Evolutionary conservation across 2,888 invertebrate species (phyloP), one percentile per base, ranked within the genome.

Genomic region (Didymodactylos carnosus): DNA sequence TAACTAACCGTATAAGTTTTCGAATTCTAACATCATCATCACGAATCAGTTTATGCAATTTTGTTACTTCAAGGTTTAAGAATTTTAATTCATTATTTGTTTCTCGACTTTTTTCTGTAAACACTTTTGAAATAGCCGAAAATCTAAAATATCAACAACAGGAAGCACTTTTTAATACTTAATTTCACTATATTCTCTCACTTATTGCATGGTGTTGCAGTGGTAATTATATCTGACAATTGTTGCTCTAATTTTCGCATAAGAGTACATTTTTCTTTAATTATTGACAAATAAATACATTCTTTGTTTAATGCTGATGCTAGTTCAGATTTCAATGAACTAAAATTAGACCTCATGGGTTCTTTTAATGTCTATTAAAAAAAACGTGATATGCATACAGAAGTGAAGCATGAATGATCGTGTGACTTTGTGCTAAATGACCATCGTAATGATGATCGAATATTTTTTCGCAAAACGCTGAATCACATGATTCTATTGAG

Each of bases 231-330:
- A 27, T 73, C 80, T 78, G 69, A 82, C 81, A 82, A 76, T 72
- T 79, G 79, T 70, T 78, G 79, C 75, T 81, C 81, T 69, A 83
- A 77, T 70, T 81, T 79, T 39, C 78, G 77, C 23, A 84, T 82
- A 10, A 81, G 77, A 39, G 79, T 77, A 51, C 83, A 83, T 75
- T 81, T 80, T 75, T 81, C 80, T 40, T 81, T 79, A 29, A 84
- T 76, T 27, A 81, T 77, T 69, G 81, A 81, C 75, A 82, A 80
- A 76, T 80, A 82, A 29, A 79, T 78, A 6, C 81, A 79, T 78
- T 83, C 83, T 53, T 80, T 78, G 77, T 83, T 83, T 76, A 83
- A 77, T 72, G 81, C 80, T 76, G 81, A 81, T 39, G 83, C 84
- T 75, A 84, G 78, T 77, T 83, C 81, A 76, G 80, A 80, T 78